Evolutionary conservation across 1,140 invertebrate genomes (phyloP), one percentile per base, ranked within the genome.

Genomic region (Lordiphosa clarofinis): DNA sequence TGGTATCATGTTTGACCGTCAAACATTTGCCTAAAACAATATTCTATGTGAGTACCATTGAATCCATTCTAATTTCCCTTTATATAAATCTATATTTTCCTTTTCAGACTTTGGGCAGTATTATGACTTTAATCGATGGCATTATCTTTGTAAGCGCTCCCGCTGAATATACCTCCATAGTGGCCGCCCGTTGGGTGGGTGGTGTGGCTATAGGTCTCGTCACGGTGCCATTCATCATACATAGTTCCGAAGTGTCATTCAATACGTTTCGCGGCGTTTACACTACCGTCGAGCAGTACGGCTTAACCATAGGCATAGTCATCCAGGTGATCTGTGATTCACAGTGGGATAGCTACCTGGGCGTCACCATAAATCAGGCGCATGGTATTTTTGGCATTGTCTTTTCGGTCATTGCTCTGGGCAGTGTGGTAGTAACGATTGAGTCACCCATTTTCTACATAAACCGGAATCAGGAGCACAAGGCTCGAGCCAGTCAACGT

Each of bases 321-420:
- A 56, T 87, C 1, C 86, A 87, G 48, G 69, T 76, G 12, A 67
- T 87, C 37, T 68, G 78, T n/a, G 52, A 43, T 8, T 42, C 61
- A 0, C 54, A 71, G 7, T 81, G 69, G 84, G 9, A 36, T 0
- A 10, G 5, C 1, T 6, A 37, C 4, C 12, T 48, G 7, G 52
- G 37, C 5, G 37, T 73, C 10, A 31, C 33, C 5, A n/a, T 58
- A 8, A 87, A 82, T 35, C 40, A 57, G 6, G 54, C 68, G 5
- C 84, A 87, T 37, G 84, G 84, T 4, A 84, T 84, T 11, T 70
- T 87, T 12, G 74, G 67, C 10, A 79, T 87, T 42, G 54, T 79
- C 1, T 66, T 84, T 7, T 39, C 61, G 2, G n/a, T 72, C 4
- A 0, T 72, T 0, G 59, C 71, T 0, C 9, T 72, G 1, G 38